Base-by-base conservation (phyloP, 2,888 invertebrate species). In the Eurytoma californica region DNA sequence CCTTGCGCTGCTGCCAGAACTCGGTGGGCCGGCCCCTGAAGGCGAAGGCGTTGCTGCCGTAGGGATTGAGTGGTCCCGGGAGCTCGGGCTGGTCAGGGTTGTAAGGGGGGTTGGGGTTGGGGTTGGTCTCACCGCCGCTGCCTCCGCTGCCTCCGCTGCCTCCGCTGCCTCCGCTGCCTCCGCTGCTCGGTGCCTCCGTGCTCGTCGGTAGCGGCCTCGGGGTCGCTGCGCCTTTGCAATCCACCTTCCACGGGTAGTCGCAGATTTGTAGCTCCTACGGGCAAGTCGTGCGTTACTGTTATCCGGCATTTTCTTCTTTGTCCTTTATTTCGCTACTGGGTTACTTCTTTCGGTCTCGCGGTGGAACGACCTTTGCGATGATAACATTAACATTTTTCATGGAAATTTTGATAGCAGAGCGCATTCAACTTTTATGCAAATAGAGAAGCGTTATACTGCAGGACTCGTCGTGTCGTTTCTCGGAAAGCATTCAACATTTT, bases 221-320 rank as follows among this genome's bases (percentile, higher is more conserved):
- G 14, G 87, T 87, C 7, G 86, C 85, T 47, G 87, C 85, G 12
- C 90, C 91, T 82, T 88, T 89, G 84, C 94, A 94, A 85, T 93
- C 92, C 0, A 94, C 94, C 74, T 92, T 91, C 65, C 92, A 89
- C 0, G 92, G 91, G 83, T 93, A 94, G 86, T 94, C 94, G 83
- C 94, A 94, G 20, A 94, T 92, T 49, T 93, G 93, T 4, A 93
- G 88, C 69, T 91, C 89, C 94, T 94, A 89, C 79, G 0, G 39
- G 3, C 16, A 14, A 13, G 12, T 3, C 9, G 47, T 18, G 49
- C 24, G 24, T 24, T 2, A 2, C 3, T 14, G 24, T 20, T 20
- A 24, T 28, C 60, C 13, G 20, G 28, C 9, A 13, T 18, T 13
- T 12, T 13, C 20, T 51, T 20, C 24, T n/a, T 65, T 18, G 47